phyloP scores from a whole-genome alignment of 1,140 invertebrate genomes.

The Camponotus pennsylvanicus region DNA sequence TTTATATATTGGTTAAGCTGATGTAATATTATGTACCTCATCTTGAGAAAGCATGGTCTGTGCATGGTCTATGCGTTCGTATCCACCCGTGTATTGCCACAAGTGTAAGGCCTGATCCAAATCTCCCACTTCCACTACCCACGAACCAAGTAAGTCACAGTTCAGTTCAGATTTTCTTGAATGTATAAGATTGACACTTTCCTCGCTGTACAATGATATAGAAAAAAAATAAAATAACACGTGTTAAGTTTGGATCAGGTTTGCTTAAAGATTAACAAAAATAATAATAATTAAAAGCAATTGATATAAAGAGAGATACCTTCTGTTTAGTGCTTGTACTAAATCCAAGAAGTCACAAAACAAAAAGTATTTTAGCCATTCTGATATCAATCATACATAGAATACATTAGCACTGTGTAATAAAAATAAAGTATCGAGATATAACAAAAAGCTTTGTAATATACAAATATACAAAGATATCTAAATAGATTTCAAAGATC shows the following conservation, averaged over 20 bases:
- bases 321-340: neutral
- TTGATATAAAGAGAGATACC: constrained; percentile 2
- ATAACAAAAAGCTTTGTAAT: neutral
- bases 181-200: constrained; percentile 92
- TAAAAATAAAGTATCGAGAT: neutral
- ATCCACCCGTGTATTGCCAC: constrained; percentile 97
- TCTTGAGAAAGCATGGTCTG: constrained; percentile 91
- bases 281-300: neutral
- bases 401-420: neutral
- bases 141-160: constrained; percentile 93
- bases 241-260: constrained; percentile 26
- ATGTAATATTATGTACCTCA: constrained; percentile 85
- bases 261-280: constrained; percentile 15
- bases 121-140: constrained; percentile 97
- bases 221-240: constrained; percentile 20
- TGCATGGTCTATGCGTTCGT: constrained; percentile 94
- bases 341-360: neutral
- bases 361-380: neutral
- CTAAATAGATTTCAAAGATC: neutral
- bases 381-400: neutral
- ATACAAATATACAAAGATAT: neutral
- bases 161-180: constrained; percentile 90
- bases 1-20: constrained; percentile 23
- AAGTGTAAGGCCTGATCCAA: constrained; percentile 98
- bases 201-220: constrained; percentile 89